Evolutionary conservation across 2,888 invertebrate species (phyloP).

Genomic region (Leucozona laternaria): DNA sequence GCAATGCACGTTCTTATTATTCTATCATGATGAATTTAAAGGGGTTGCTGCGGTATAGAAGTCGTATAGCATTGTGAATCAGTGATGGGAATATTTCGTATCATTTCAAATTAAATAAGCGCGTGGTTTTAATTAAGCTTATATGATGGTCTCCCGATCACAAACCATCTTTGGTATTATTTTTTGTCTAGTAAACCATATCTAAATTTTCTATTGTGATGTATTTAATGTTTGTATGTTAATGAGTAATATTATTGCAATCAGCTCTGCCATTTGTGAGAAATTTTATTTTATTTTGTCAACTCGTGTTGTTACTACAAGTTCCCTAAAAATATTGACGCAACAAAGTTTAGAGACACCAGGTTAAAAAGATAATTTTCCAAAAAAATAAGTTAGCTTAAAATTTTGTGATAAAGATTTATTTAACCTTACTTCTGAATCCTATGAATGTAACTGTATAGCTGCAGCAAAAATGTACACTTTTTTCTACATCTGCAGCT

Average conservation of each 20-base stretch:
- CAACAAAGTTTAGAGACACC: too few species aligned
- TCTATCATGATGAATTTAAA: background rate
- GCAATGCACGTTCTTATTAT: conserved; percentile 2
- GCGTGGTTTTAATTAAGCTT: conserved; percentile 31
- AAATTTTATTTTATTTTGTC: background rate
- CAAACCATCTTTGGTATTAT: background rate
- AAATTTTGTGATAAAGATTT: too few species aligned
- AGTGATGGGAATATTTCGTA: conserved; percentile 40
- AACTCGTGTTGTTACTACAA: too few species aligned
- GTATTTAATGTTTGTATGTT: background rate
- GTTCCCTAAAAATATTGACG: too few species aligned
- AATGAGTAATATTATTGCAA: background rate
- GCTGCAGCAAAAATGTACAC: too few species aligned
- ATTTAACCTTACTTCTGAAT: too few species aligned
- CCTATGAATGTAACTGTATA: too few species aligned
- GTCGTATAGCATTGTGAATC: background rate
- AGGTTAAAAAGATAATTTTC: too few species aligned
- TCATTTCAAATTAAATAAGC: conserved; percentile 38
- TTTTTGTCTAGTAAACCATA: background rate
- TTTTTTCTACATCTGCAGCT: too few species aligned
- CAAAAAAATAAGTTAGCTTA: too few species aligned
- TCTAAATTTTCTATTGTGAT: background rate
- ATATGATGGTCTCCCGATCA: background rate
- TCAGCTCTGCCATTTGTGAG: background rate
- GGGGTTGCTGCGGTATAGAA: background rate